phyloP scores from a whole-genome alignment of 1,140 invertebrate genomes.

The Cotesia vestalis region DNA sequence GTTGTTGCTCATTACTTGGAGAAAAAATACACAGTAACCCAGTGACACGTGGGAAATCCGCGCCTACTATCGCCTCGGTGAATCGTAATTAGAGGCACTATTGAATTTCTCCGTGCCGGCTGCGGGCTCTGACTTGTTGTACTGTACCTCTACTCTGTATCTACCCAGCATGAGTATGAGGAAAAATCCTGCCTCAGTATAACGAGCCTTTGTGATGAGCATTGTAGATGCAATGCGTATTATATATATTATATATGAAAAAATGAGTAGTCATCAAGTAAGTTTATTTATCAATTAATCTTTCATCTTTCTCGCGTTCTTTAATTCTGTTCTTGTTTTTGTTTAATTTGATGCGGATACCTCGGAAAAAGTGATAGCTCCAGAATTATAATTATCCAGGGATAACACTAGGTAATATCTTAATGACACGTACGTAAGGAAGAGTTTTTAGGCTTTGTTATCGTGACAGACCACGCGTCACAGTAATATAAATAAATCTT shows the following conservation, averaged over 20 bases:
- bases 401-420: neutral
- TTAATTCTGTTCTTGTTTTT: no score
- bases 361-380: constrained; percentile 2
- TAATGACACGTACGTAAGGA: neutral
- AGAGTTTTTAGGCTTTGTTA: neutral
- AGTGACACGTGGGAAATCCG: constrained; percentile 34
- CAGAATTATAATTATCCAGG: constrained; percentile 2
- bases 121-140: no score
- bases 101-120: constrained; percentile 22
- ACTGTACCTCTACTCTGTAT: no score
- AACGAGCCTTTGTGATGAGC: no score
- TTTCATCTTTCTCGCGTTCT: no score
- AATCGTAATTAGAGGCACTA: constrained; percentile 24
- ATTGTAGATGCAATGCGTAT: no score
- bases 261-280: no score
- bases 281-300: no score
- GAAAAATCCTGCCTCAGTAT: no score
- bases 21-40: constrained; percentile 27
- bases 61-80: constrained; percentile 14
- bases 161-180: no score
- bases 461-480: constrained; percentile 20
- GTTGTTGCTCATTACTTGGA: constrained; percentile 23
- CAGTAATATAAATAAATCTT: constrained; percentile 28
- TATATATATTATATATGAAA: no score
- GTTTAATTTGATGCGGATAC: neutral